Percentiles rank a stretch among this genome's conserved stretches.
Evolutionary conservation across 2,113 vertebrate species (phyloP).

Genomic region (Dromaius novaehollandiae): DNA sequence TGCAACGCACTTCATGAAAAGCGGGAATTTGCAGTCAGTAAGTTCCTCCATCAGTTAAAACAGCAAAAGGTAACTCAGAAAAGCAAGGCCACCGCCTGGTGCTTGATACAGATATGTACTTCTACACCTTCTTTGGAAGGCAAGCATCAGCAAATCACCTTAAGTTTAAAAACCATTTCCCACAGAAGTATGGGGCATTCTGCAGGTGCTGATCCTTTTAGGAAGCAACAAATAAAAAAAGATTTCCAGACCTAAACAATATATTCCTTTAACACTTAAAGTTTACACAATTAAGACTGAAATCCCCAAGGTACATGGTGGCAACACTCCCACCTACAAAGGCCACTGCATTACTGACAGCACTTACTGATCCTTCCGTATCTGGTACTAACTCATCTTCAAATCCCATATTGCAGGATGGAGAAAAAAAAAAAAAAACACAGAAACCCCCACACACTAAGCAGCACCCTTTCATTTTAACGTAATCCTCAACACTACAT

Average conservation of each 20-base stretch:
- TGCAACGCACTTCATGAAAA: neutral
- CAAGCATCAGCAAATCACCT: neutral
- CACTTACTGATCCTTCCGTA: neutral
- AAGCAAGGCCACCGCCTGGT: neutral
- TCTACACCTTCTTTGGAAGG: neutral
- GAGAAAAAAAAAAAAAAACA: neutral
- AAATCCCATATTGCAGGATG: neutral
- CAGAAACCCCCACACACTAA: too few species aligned
- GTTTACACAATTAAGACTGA: neutral
- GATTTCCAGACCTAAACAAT: neutral
- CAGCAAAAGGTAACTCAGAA: neutral
- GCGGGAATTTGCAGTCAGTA: neutral
- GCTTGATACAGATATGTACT: neutral
- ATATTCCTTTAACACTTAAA: neutral
- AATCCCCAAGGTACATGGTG: neutral
- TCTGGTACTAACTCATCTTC: neutral
- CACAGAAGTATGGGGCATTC: neutral
- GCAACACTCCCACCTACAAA: neutral
- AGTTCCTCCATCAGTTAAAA: neutral
- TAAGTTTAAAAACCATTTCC: neutral
- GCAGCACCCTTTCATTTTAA: neutral
- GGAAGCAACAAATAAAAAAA: neutral
- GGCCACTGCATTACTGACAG: neutral
- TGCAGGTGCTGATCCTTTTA: neutral
- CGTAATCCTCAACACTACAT: neutral